A percentile compares a stretch with the other conserved stretches of the same genome.
Conservation (phyloP, 2,888 invertebrate genomes). For the Eurytoma californica region DNA sequence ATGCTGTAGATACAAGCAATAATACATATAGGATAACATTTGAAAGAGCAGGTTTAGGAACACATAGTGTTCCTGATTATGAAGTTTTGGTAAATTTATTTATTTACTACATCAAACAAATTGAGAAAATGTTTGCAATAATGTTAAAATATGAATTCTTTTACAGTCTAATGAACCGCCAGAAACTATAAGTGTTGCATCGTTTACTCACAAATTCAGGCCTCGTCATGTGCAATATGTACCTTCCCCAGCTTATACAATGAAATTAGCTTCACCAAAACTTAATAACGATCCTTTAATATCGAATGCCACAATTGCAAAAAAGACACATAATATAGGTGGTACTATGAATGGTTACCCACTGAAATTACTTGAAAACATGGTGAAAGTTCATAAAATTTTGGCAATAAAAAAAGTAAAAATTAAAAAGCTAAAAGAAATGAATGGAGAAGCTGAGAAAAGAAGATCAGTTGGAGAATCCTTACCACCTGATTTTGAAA, state of each 20-base stretch:
- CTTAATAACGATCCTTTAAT: constrained; percentile 84
- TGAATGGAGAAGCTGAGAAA: constrained; percentile 94
- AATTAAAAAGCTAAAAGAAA: constrained; percentile 86
- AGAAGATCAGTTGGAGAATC: constrained; percentile 87
- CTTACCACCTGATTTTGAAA: constrained; percentile 91
- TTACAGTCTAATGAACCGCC: constrained; percentile 88
- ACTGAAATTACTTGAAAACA: constrained; percentile 87
- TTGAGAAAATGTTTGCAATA: neutral
- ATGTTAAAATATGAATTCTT: constrained; percentile 35
- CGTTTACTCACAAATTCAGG: constrained; percentile 88
- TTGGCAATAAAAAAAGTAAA: constrained; percentile 88
- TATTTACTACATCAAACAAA: constrained; percentile 23
- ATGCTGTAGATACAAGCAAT: constrained; percentile 95
- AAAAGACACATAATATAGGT: constrained; percentile 74
- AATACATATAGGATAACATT: constrained; percentile 96
- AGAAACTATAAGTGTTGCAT: constrained; percentile 91
- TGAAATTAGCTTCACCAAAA: constrained; percentile 70
- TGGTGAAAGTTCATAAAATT: constrained; percentile 91
- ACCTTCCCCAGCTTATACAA: constrained; percentile 71
- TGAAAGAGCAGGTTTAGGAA: constrained; percentile 93
- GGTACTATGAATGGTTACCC: constrained; percentile 88
- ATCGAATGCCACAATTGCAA: constrained; percentile 73
- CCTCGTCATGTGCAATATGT: constrained; percentile 80
- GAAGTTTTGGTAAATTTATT: constrained; percentile 84
- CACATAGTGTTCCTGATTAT: constrained; percentile 96